Conservation (phyloP, 2,888 invertebrate genomes). For the Erynnis tages region DNA sequence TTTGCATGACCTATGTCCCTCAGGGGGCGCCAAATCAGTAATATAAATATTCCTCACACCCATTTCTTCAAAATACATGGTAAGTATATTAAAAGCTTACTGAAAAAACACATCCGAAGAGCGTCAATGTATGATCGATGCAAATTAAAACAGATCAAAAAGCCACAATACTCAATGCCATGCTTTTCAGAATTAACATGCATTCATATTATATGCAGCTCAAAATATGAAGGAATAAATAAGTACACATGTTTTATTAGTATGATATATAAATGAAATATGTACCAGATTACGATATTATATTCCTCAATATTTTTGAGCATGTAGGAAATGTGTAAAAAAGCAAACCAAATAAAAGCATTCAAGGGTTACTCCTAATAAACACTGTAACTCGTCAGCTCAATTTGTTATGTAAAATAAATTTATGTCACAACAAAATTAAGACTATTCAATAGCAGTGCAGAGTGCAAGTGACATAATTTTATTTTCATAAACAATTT, state of each 20-base stretch:
- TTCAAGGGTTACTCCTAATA: constrained; percentile 10
- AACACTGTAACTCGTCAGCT: neutral
- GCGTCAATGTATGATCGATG: constrained; percentile 55
- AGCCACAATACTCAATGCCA: constrained; percentile 42
- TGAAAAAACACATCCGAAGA: constrained; percentile 50
- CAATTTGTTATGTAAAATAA: neutral
- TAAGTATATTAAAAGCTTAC: constrained; percentile 50
- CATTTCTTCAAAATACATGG: constrained; percentile 68
- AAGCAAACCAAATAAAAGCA: constrained; percentile 22
- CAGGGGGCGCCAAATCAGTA: constrained; percentile 72
- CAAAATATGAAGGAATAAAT: constrained; percentile 29
- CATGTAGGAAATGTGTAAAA: constrained; percentile 9
- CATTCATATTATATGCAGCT: constrained; percentile 38
- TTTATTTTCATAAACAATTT: no score
- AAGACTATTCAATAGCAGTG: no score
- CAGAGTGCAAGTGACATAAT: no score
- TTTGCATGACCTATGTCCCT: constrained; percentile 65
- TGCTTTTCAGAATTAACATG: constrained; percentile 38
- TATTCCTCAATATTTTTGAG: constrained; percentile 30
- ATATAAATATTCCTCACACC: constrained; percentile 61
- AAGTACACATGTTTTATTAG: neutral
- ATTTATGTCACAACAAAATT: no score
- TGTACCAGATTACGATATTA: neutral
- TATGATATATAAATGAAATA: neutral
- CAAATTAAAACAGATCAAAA: constrained; percentile 55